Conservation (phyloP, 2,797 vertebrate species). For the Halcyon smyrnensis region DNA sequence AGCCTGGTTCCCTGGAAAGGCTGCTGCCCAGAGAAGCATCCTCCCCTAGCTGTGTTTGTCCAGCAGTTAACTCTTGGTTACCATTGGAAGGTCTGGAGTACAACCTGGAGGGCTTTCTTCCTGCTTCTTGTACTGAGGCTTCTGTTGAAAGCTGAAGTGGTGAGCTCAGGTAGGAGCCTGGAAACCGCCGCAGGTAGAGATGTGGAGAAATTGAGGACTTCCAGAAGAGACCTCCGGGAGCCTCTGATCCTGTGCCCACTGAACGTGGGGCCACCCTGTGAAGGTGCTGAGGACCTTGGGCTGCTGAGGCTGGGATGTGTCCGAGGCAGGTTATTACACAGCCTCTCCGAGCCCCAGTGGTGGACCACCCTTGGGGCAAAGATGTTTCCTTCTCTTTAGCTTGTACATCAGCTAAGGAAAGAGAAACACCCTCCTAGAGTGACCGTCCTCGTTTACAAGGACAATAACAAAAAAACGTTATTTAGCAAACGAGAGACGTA, state of each 20-base stretch:
- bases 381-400: not conserved
- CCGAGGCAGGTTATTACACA: not conserved
- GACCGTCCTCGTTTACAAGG: too few relatives aligned
- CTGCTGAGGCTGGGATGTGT: not conserved
- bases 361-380: rapidly evolving
- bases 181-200: rapidly evolving
- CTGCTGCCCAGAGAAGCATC: not conserved
- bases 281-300: not conserved
- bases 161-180: not conserved
- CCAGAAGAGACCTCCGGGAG: not conserved
- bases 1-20: not conserved
- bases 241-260: not conserved
- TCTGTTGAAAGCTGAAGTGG: not conserved
- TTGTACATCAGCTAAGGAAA: not conserved
- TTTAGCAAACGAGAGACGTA: too few relatives aligned
- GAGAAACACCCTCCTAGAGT: not conserved
- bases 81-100: not conserved
- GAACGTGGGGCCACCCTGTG: rapidly evolving
- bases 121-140: not conserved
- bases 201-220: not conserved
- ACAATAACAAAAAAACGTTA: too few relatives aligned
- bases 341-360: not conserved
- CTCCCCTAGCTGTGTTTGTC: not conserved
- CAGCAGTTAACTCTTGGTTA: not conserved
- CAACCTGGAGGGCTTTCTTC: not conserved